phyloP scores from a whole-genome alignment of 2,888 invertebrate species.

The Drosophila helvetica region DNA sequence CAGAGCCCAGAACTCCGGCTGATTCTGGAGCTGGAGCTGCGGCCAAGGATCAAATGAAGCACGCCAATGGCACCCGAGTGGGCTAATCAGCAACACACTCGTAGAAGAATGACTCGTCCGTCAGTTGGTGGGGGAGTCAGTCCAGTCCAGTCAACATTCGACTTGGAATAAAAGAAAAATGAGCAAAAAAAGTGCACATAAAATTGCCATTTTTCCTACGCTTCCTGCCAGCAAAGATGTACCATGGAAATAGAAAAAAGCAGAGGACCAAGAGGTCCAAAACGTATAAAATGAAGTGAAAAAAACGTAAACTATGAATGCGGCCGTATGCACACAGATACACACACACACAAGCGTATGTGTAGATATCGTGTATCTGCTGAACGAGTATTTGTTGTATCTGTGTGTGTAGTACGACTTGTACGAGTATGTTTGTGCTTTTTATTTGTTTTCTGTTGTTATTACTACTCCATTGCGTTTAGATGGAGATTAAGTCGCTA shows the following conservation, averaged over 20 bases:
- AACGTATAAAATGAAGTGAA: slow-evolving; percentile 76
- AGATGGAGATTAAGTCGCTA: slow-evolving; percentile 77
- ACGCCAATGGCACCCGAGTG: slow-evolving; percentile 74
- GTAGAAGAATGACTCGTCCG: slow-evolving; percentile 6
- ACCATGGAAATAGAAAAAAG: slow-evolving; percentile 24
- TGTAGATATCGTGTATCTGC: slow-evolving; percentile 32
- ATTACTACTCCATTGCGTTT: slow-evolving; percentile 79
- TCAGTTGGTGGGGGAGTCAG: neutral
- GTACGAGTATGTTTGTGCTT: slow-evolving; percentile 51
- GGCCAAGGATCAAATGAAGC: slow-evolving; percentile 72
- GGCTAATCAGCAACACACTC: slow-evolving; percentile 67
- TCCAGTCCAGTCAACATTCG: slow-evolving; percentile 43
- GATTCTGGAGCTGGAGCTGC: slow-evolving; percentile 15
- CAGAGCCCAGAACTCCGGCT: neutral
- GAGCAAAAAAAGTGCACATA: slow-evolving; percentile 40
- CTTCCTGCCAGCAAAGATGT: slow-evolving; percentile 37
- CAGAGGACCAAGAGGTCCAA: slow-evolving; percentile 7
- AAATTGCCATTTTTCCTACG: slow-evolving; percentile 64
- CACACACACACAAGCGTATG: slow-evolving; percentile 6
- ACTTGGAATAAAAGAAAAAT: slow-evolving; percentile 32
- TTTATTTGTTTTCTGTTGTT: slow-evolving; percentile 76
- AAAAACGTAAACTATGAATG: slow-evolving; percentile 74
- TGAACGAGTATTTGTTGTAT: neutral
- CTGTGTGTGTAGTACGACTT: neutral
- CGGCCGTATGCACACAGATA: slow-evolving; percentile 30